Conservation (phyloP, 2,888 invertebrate species). For the Galeopsomyia nigrocyanea region DNA sequence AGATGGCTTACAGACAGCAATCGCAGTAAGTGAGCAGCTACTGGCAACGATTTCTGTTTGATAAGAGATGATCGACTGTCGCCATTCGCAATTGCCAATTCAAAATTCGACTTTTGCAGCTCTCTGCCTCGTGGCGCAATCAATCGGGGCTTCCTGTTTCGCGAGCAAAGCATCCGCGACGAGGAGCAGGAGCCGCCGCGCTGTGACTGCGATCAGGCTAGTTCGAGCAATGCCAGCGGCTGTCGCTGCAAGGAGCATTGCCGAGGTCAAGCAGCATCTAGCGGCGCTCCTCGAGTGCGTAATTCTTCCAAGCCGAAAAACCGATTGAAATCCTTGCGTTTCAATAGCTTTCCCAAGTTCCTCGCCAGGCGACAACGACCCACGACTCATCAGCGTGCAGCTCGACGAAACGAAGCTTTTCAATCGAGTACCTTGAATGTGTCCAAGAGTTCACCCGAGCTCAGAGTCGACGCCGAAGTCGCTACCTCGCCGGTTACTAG, state of each 20-base stretch:
- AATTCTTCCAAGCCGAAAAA: not conserved
- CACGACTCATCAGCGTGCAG: not conserved
- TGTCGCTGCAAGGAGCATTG: conserved; percentile 13
- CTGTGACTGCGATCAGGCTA: conserved; percentile 4
- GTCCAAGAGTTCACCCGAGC: conserved; percentile 47
- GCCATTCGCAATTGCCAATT: too few species aligned
- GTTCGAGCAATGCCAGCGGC: conserved; percentile 1
- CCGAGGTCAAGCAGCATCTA: not conserved
- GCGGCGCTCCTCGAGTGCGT: not conserved
- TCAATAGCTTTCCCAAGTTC: conserved; percentile 42
- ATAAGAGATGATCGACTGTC: too few species aligned
- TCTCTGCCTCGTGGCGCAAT: conserved; percentile 12
- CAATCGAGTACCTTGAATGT: conserved; percentile 1
- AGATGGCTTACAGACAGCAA: not conserved
- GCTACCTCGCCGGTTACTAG: not conserved
- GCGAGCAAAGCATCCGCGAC: conserved; percentile 15
- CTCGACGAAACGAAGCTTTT: not conserved
- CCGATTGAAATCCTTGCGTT: conserved; percentile 11
- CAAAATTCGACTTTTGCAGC: too few species aligned
- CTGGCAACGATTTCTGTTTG: not conserved
- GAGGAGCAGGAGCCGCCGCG: conserved; percentile 11
- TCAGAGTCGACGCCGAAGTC: conserved; percentile 38
- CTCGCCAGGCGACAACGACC: conserved; percentile 23
- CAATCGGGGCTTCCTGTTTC: conserved; percentile 29
- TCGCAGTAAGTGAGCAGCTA: conserved; percentile 23